A percentile compares a stretch with the other conserved stretches of the same genome.
phyloP scores from a whole-genome alignment of 37 sponge, comb jelly and placozoan species.

The Mnemiopsis leidyi region DNA sequence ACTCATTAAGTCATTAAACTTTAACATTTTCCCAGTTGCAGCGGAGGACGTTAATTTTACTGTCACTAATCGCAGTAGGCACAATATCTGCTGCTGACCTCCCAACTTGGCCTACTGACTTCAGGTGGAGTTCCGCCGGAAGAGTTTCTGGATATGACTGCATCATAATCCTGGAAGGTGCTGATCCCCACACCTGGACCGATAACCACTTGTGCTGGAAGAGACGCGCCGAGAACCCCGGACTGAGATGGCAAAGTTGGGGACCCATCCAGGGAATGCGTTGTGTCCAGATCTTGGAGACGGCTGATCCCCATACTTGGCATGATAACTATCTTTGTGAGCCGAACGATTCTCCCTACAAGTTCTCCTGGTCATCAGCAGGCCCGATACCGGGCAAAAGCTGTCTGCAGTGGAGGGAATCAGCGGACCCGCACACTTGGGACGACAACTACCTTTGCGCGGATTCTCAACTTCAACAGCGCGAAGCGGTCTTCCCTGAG shows the following conservation, averaged over 20 bases:
- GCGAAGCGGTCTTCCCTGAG: background rate
- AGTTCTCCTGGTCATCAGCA: background rate
- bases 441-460: constrained; percentile 10
- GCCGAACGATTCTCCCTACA: constrained; percentile 19
- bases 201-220: background rate
- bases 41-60: no score
- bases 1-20: no score
- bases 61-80: no score
- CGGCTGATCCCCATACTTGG: background rate
- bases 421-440: background rate
- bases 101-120: background rate
- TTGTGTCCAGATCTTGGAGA: background rate
- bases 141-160: background rate
- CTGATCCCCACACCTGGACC: background rate
- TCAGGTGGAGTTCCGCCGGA: constrained; percentile 6
- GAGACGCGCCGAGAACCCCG: background rate
- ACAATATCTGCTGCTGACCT: background rate
- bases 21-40: no score
- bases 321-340: background rate
- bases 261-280: background rate
- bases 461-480: background rate
- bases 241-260: background rate
- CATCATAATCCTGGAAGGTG: background rate
- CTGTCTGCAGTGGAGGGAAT: background rate
- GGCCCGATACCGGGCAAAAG: background rate